phyloP scores from a whole-genome alignment of 2,797 vertebrate species.

The Etheostoma nigrum region DNA sequence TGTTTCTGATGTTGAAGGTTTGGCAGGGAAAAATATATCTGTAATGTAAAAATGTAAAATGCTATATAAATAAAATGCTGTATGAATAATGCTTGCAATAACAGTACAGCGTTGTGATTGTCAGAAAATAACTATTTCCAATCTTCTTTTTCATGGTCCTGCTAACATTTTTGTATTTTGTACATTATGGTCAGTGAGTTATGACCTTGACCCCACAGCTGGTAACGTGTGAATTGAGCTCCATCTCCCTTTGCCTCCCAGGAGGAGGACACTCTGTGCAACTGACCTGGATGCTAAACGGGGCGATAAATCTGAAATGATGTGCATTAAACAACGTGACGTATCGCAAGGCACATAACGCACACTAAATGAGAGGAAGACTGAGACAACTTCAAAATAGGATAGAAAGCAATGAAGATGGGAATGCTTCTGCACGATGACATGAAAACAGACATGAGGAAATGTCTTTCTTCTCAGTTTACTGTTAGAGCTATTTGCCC shows the following conservation, averaged over 20 bases:
- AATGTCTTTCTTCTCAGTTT: conserved; percentile 3
- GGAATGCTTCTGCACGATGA: not conserved
- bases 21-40: not conserved
- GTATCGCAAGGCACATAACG: conserved; percentile 19
- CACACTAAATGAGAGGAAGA: not conserved
- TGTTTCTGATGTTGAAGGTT: not conserved
- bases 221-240: conserved; percentile 12
- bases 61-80: too few species aligned
- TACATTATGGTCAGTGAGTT: conserved; percentile 18
- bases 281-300: conserved; percentile 67
- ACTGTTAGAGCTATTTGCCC: not conserved
- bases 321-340: conserved; percentile 34
- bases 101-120: not conserved
- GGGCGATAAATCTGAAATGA: conserved; percentile 53
- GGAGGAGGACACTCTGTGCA: not conserved
- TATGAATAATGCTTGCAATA: not conserved
- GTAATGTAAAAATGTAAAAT: too few species aligned
- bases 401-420: conserved; percentile 2
- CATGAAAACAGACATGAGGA: conserved; percentile 22
- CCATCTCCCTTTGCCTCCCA: not conserved
- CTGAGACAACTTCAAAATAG: not conserved
- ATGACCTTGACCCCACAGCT: conserved; percentile 21
- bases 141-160: not conserved
- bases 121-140: not conserved
- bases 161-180: not conserved